These are phyloP conservation scores for Sebastes iracundus DNA, from an alignment of 2,797 vertebrate species.

Conservation along the genomic window DNA sequence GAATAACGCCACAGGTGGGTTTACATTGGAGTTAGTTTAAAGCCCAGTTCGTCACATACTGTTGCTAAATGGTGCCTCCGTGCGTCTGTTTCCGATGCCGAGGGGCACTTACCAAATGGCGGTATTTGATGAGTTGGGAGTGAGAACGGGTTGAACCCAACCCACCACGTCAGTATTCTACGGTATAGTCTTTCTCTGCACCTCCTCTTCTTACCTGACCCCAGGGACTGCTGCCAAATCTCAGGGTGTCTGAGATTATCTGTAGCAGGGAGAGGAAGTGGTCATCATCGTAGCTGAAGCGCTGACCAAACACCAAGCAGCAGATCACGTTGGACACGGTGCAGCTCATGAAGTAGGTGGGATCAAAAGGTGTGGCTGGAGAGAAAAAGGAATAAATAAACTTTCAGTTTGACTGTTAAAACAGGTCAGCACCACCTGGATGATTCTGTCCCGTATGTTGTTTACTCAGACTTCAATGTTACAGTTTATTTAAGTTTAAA, in stretches of 20 bases:
- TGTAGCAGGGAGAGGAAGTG: constrained; percentile 71
- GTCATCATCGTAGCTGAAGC: constrained; percentile 77
- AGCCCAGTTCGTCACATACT: too few species aligned
- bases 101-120: too few species aligned
- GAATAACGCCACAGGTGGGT: too few species aligned
- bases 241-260: constrained; percentile 39
- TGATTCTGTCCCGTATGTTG: not conserved
- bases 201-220: constrained; percentile 66
- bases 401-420: not conserved
- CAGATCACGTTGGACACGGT: constrained; percentile 82
- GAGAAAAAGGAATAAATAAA: not conserved
- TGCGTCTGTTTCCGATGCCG: too few species aligned
- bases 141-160: too few species aligned
- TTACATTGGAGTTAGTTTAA: too few species aligned
- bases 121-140: too few species aligned
- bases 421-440: not conserved
- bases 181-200: too few species aligned
- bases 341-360: constrained; percentile 68
- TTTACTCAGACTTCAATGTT: too few species aligned
- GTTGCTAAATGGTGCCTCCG: too few species aligned
- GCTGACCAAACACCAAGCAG: constrained; percentile 79
- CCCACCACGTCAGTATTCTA: not conserved
- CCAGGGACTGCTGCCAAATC: constrained; percentile 65
- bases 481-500: not conserved
- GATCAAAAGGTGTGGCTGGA: constrained; percentile 68